Evolutionary conservation across 2,888 invertebrate species (phyloP), one percentile per base, ranked within the genome.

Genomic region (Scrobipalpa costella): DNA sequence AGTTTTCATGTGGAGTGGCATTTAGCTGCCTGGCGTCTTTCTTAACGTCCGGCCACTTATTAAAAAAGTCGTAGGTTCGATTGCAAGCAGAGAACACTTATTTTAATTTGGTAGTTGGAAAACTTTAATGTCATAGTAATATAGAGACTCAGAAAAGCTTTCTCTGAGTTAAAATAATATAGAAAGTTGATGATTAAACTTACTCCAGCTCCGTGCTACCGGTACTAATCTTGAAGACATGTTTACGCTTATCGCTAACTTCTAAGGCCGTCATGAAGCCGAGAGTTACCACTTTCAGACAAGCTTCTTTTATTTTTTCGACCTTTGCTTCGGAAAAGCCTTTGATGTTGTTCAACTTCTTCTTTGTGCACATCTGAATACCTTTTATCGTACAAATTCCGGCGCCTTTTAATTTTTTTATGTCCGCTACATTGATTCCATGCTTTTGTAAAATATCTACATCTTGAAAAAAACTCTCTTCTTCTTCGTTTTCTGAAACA

Each of bases 311-410:
- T 65, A 96, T 95, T 92, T 95, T 95, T 64, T 95, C 95, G 58
- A 96, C 95, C 88, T 95, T 96, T 5, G 93, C 94, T 72, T 95
- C 95, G 19, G 95, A 95, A 75, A 96, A 94, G 6, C 96, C 96
- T 88, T 95, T 95, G 62, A 96, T 94, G 70, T 92, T 92, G 72
- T 93, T 93, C 62, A 96, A 79, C 76, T 94, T 95, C 77, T 95
- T 95, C 75, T 93, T 93, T 11, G 95, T 96, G 1, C 93, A 94
- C 96, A 96, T 96, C 79, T 95, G 95, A 63, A 96, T 91, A 0
- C 96, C 96, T 89, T 95, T 96, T 58, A 96, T 93, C 0, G 96
- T 96, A 75, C 95, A 96, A 73, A 96, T 95, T 69, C 96, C 96
- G 57, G 93, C 93, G 13, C 92, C 90, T 83, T 96, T 96, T 70